Base-by-base conservation (phyloP, 2,797 vertebrate genomes). In the Falco peregrinus region DNA sequence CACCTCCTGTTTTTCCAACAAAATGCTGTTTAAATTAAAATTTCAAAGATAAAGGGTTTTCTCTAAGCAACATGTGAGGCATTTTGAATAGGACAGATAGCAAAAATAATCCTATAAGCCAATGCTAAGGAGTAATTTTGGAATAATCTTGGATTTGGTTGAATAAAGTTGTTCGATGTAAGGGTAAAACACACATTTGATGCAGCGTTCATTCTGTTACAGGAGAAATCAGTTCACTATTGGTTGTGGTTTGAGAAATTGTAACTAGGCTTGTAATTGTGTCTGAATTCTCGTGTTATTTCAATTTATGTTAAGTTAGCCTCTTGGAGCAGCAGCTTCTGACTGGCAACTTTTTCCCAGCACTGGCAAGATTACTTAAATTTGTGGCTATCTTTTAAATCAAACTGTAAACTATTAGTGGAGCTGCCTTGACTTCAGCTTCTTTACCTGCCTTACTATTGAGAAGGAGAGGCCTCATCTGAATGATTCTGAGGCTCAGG, bases 111-210 rank as follows among this genome's bases (percentile, higher is more conserved):
- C 79, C 67, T 81, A 1, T 65, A 92, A 64, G 37, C 10, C 33
- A 28, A 16, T 63, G 16, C 80, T 61, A 47, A 77, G 53, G 43
- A 48, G 25, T 35, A n/a, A 53, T 61, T 94, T 94, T 92, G 80
- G 73, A 69, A 89, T 87, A 63, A 65, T 74, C 13, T 60, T 92
- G 74, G n/a, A 50, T 90, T 93, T 82, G 50, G 54, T 79, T 91
- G 54, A 97, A 96, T 97, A 96, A 96, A 97, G 37, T 81, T 89
- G 50, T 87, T 87, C 45, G 95, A 33, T 96, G 93, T 93, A 93
- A 94, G 71, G 43, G 35, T 79, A 90, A 89, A 79, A 51, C 54
- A 8, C 4, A 0, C 25, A 35, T 50, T 65, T 76, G 25, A 39
- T 76, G 70, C 24, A 0, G 0, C 45, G 67, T 65, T 94, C 5